Base-by-base conservation (phyloP, 2,797 vertebrate genomes). In the Chelmon rostratus region DNA sequence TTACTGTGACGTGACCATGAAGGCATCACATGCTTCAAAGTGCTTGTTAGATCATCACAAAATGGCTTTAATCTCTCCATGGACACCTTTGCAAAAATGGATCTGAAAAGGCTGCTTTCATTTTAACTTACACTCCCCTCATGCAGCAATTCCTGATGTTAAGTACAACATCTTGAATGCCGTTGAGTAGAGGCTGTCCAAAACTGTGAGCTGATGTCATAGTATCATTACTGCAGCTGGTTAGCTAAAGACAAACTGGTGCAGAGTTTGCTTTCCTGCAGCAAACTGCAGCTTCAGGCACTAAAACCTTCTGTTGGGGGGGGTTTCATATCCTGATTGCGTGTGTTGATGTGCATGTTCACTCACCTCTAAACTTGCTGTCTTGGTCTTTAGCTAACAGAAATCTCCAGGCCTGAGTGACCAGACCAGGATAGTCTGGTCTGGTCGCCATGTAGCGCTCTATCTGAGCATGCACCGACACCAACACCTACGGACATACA, bases 321-420 rank as follows among this genome's bases (percentile, higher is more conserved):
- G 5, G 15, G 28, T 6, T 23, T 33, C 11, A 31, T 11, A 16
- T 19, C 9, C 3, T 31, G 19, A 64, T 13, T 28, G 2, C 50
- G 5, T 18, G 1, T 62, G 58, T 59, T 5, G 1, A 28, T 4
- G 35, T 19, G 18, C 70, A 35, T 40, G 31, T 46, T 42, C 2
- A 21, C 25, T 84, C 16, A 96, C 95, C 95, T 94, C 86, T 88
- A 13, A 92, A 86, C 81, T 90, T 95, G 67, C 90, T 74, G 73
- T 91, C 90, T 59, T 95, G 91, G 78, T 97, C 96, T 78, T 97
- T 97, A 76, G 95, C 95, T 71, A 98, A 90, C 90, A 99, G 81
- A 91, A 98, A 97, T 84, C 96, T 96, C 86, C 97, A 97, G 62
- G 97, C 97, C 88, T 98, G 96, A 40, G 95, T 90, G 47, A 98